phyloP scores from a whole-genome alignment of 2,888 invertebrate genomes.

The Apamea sordens region DNA sequence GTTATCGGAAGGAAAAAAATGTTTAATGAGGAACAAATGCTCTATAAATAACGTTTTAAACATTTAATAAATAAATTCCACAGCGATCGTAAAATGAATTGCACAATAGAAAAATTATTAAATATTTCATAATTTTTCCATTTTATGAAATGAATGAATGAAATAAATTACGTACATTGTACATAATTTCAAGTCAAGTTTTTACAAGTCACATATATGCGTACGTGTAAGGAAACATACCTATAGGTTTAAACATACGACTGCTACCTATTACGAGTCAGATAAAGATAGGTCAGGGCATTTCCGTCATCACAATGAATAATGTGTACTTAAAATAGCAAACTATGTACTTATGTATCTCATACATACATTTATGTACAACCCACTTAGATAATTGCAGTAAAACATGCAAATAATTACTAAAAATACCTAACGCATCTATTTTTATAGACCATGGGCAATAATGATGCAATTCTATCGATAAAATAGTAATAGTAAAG shows the following conservation, averaged over 20 bases:
- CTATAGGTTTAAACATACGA: conserved; percentile 5
- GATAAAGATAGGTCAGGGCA: conserved; percentile 64
- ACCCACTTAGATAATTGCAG: conserved; percentile 5
- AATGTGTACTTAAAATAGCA: conserved; percentile 52
- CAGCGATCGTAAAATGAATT: background rate
- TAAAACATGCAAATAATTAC: conserved; percentile 8
- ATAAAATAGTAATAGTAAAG: conserved; percentile 7
- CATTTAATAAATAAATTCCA: background rate
- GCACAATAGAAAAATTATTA: background rate
- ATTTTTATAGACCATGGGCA: conserved; percentile 8
- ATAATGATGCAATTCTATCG: conserved; percentile 29
- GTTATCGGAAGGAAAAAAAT: background rate
- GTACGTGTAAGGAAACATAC: conserved; percentile 22
- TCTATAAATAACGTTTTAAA: background rate
- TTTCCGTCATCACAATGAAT: conserved; percentile 59
- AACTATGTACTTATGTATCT: conserved; percentile 21
- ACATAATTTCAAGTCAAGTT: background rate
- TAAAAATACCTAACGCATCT: background rate
- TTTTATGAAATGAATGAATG: no score
- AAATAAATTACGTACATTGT: conserved; percentile 21
- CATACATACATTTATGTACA: conserved; percentile 20
- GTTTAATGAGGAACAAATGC: background rate
- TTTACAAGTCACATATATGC: no score
- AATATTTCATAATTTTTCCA: no score
- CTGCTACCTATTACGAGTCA: conserved; percentile 30